A percentile compares a stretch with the other conserved stretches of the same genome.
Conservation (phyloP, 2,113 vertebrate species). For the Aythya baeri region DNA sequence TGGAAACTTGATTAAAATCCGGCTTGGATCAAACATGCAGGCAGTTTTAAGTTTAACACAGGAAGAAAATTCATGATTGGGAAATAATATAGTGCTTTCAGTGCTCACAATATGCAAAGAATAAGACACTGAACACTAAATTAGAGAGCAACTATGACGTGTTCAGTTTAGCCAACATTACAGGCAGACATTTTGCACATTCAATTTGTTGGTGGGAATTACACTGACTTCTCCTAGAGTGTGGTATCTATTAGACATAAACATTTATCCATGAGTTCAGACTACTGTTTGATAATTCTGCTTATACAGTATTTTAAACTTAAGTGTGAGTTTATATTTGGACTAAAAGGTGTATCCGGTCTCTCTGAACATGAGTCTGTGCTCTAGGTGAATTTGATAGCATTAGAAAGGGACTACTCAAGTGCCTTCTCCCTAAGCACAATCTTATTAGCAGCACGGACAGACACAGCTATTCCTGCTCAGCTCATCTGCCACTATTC, state of each 20-base stretch:
- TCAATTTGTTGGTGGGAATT: background rate
- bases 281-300: background rate
- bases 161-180: background rate
- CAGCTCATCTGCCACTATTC: background rate
- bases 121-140: background rate
- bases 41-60: background rate
- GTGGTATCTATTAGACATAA: background rate
- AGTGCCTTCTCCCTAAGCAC: background rate
- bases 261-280: background rate
- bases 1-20: background rate
- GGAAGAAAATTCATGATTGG: background rate
- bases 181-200: background rate
- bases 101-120: background rate
- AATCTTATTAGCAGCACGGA: background rate
- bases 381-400: background rate
- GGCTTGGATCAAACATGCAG: background rate
- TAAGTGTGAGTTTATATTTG: background rate
- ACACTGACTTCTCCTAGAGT: background rate
- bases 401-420: background rate
- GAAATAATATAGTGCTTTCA: background rate
- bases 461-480: background rate
- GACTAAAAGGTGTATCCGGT: background rate
- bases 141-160: background rate
- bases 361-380: background rate
- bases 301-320: background rate